Base-by-base conservation (phyloP, 2,888 invertebrate genomes). In the Heteromyza rotundicornis region DNA sequence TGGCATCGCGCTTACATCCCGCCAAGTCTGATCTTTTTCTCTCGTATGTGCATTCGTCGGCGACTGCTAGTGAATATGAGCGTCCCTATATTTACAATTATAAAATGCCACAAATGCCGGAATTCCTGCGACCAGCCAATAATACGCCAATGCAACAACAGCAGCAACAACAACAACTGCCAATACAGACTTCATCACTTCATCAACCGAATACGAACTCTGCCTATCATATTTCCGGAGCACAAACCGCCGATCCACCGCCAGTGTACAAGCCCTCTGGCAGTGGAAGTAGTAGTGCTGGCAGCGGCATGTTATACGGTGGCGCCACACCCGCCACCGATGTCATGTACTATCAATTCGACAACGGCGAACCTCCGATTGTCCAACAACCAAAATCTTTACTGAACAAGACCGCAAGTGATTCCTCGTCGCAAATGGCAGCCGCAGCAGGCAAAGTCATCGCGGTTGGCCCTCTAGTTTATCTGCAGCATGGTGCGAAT, bases 341-440 rank as follows among this genome's bases (percentile, higher is more conserved):
- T 68, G 82, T 81, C 66, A 73, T 81, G 69, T 81, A 82, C 71
- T 81, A 81, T 73, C 81, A 82, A 66, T 81, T 81, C 66, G 81
- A 81, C 71, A 81, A 79, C 70, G 73, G 74, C 65, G 70, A 51
- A 63, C 73, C 70, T 61, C 73, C 77, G 61, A 78, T 77, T 69
- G 75, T 78, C 59, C 76, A 77, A 49, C 77, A 77, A 65, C 77
- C 77, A 2, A 78, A 77, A 64, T 66, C 66, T 54, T 19, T 64
- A 64, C 58, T 64, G 35, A 58, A 55, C 66, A 57, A 68, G 54
- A 55, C 59, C 63, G 59, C 40, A 24, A 60, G 32, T 20, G 17
- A 36, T 8, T 7, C 47, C 16, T 7, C 47, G 10, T 24, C 60
- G 27, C 17, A 24, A 10, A 47, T 50, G 16, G 22, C 7, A 2